phyloP scores from a whole-genome alignment of 2,888 invertebrate species.

The Drosophila siamana region DNA sequence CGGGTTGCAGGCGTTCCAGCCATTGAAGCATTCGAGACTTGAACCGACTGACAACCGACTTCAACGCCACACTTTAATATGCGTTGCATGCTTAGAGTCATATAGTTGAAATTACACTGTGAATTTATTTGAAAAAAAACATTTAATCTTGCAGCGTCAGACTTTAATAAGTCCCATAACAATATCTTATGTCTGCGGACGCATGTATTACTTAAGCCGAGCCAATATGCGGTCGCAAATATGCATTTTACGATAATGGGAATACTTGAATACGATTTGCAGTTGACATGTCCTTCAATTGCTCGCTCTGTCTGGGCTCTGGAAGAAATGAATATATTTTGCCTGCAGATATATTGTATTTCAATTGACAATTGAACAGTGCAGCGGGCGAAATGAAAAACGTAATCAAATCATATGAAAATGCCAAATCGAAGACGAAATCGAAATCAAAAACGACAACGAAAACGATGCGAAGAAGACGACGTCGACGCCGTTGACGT shows the following conservation, averaged over 20 bases:
- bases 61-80: conserved; percentile 47
- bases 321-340: conserved; percentile 49
- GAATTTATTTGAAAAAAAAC: too few species aligned
- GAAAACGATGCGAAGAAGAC: conserved; percentile 10
- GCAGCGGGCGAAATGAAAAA: conserved; percentile 67
- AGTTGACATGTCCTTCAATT: conserved; percentile 5
- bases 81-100: background rate
- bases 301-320: conserved; percentile 25
- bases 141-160: too few species aligned
- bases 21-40: conserved; percentile 37
- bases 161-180: background rate
- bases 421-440: conserved; percentile 43
- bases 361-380: conserved; percentile 73
- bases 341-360: conserved; percentile 72
- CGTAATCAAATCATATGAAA: conserved; percentile 78
- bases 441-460: conserved; percentile 28
- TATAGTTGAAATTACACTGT: background rate
- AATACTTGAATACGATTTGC: conserved; percentile 24
- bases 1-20: conserved; percentile 55
- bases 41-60: conserved; percentile 48
- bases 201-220: background rate
- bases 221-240: conserved; percentile 39
- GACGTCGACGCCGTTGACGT: conserved; percentile 29
- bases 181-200: background rate
- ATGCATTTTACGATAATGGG: conserved; percentile 61